Percentiles rank a stretch among this genome's conserved stretches.
Conservation (phyloP, 2,888 invertebrate species). For the Phyllotreta striolata region DNA sequence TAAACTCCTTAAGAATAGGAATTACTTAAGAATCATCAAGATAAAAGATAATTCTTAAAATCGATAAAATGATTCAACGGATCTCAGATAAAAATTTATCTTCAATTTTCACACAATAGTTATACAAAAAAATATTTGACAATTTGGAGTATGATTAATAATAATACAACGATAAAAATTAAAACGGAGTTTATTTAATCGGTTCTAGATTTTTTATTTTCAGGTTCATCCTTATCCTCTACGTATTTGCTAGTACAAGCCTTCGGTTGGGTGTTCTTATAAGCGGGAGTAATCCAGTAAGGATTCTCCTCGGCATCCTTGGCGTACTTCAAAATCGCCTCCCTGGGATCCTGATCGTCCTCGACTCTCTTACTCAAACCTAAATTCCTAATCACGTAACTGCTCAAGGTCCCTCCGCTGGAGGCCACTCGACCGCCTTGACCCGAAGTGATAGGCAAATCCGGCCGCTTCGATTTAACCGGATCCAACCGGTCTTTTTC, state of each 20-base stretch:
- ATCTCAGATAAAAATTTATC: no score
- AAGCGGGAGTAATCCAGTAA: slow-evolving; percentile 95
- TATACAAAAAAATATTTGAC: no score
- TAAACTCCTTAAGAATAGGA: background rate
- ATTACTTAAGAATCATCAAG: no score
- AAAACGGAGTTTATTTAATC: slow-evolving; percentile 12
- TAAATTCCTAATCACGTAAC: slow-evolving; percentile 89
- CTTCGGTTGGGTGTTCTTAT: slow-evolving; percentile 87
- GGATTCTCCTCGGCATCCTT: slow-evolving; percentile 96
- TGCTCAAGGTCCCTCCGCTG: slow-evolving; percentile 94
- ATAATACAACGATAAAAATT: no score
- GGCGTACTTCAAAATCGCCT: slow-evolving; percentile 93
- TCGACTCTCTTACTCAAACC: slow-evolving; percentile 91
- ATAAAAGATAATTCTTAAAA: background rate
- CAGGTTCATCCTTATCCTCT: slow-evolving; percentile 57
- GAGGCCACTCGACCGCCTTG: slow-evolving; percentile 91
- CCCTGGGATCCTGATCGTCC: slow-evolving; percentile 93
- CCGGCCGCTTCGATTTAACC: slow-evolving; percentile 81
- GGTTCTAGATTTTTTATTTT: slow-evolving; percentile 54
- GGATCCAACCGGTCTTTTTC: slow-evolving; percentile 88
- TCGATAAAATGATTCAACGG: no score
- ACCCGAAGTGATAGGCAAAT: slow-evolving; percentile 87
- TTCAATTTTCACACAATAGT: no score
- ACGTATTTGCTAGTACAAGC: slow-evolving; percentile 65
- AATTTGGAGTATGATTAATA: no score